phyloP scores from a whole-genome alignment of 2,797 vertebrate species.

The Chaunax sp. region DNA sequence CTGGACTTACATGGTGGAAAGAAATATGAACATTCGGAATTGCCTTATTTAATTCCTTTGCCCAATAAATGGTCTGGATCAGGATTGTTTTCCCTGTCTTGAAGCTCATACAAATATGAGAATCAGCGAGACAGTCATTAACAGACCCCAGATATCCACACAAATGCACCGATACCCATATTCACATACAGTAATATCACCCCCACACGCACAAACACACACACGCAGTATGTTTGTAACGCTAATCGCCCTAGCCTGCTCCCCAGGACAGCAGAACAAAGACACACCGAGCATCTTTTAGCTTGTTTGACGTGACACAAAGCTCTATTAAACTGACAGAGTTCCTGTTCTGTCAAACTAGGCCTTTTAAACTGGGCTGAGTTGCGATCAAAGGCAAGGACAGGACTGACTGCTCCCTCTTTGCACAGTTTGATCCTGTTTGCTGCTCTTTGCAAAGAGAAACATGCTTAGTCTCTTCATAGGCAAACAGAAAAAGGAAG shows the following conservation, averaged over 20 bases:
- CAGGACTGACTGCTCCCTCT: conserved; percentile 54
- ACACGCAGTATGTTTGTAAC: conserved; percentile 31
- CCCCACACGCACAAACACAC: conserved; percentile 1
- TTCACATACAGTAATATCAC: conserved; percentile 38
- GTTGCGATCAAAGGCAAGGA: conserved; percentile 67
- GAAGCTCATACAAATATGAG: neutral
- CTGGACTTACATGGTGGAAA: conserved; percentile 5
- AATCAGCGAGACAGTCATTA: neutral
- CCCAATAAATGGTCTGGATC: neutral
- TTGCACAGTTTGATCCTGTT: conserved; percentile 58
- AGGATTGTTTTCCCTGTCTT: neutral
- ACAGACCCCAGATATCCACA: conserved; percentile 11
- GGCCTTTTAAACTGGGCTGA: conserved; percentile 59
- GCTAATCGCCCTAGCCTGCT: conserved; percentile 46
- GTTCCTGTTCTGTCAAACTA: conserved; percentile 64
- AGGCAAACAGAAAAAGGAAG: conserved; percentile 6
- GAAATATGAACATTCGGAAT: neutral
- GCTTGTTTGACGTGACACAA: conserved; percentile 64
- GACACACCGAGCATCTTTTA: conserved; percentile 49
- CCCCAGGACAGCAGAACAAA: conserved; percentile 59
- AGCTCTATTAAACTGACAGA: conserved; percentile 65
- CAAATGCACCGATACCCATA: conserved; percentile 5
- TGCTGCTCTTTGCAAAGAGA: conserved; percentile 37
- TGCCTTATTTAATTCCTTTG: conserved; percentile 7
- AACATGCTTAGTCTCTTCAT: conserved; percentile 16